Base-by-base conservation (phyloP, 2,888 invertebrate species). In the Drosophila meridiana region DNA sequence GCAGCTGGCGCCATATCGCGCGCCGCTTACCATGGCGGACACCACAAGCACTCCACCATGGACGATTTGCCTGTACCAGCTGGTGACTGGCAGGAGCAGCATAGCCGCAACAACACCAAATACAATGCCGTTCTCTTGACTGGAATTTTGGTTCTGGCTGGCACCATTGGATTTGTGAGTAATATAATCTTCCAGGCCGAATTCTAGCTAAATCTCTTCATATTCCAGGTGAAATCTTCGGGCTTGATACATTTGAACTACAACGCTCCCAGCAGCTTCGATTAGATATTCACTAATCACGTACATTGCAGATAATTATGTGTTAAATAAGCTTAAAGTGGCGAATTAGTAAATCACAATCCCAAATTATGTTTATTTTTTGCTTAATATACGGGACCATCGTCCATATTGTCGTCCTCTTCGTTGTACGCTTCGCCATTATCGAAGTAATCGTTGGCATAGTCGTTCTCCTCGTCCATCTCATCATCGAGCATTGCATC, bases 401-500 rank as follows among this genome's bases (percentile, higher is more conserved):
- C 97, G 92, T 97, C 97, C 74, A 96, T 93, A 91, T 96, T 96
- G 85, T 97, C 97, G 89, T 97, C 97, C 83, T 97, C 97, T 72
- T 97, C 97, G 91, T 97, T 97, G 91, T 96, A 97, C 38, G 95
- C 95, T 93, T 97, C 97, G 2, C 97, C 97, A 92, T 97, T 97
- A 91, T 97, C 97, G 92, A 97, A 97, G 92, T 97, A 97, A 90
- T 96, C 97, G 85, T 97, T 96, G 0, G 96, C 96, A 91, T 97
- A 97, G 92, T 97, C 97, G 30, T 97, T 97, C 28, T 97, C 97
- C 89, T 97, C 97, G 91, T 97, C 97, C 95, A 97, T 96, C 93
- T 97, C 97, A 90, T 97, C 96, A 86, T 97, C 97, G 9, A 81
- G 48, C 2, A 87, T 92, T 4, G 83, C 91, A 48, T 83, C 85